Evolutionary conservation across 1,140 invertebrate species (phyloP).

Genomic region (Drosophila murphyi): DNA sequence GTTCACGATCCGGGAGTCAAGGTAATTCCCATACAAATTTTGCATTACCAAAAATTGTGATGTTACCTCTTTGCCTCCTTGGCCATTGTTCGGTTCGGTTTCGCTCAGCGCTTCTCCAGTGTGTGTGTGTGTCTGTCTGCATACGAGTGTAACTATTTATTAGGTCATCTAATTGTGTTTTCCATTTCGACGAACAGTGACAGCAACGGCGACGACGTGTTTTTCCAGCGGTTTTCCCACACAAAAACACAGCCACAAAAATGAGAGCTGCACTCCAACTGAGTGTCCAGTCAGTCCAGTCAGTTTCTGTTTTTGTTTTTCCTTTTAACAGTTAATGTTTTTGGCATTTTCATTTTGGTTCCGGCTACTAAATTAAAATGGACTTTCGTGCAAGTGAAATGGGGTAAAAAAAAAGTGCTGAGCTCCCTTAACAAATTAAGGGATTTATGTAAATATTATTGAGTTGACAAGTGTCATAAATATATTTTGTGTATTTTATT

Average conservation of each 20-base stretch:
- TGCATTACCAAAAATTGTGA: slow-evolving; percentile 67
- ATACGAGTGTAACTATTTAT: slow-evolving; percentile 67
- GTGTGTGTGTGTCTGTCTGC: slow-evolving; percentile 58
- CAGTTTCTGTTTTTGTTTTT: slow-evolving; percentile 15
- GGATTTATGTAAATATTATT: too few species aligned
- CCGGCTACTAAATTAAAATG: slow-evolving; percentile 54
- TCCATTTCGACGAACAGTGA: slow-evolving; percentile 68
- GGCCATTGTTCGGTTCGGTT: slow-evolving; percentile 44
- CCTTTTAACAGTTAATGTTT: slow-evolving; percentile 29
- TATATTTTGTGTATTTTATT: too few species aligned
- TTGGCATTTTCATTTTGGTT: slow-evolving; percentile 41
- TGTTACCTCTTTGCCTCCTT: slow-evolving; percentile 51
- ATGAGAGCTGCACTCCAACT: slow-evolving; percentile 14
- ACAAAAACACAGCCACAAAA: slow-evolving; percentile 36
- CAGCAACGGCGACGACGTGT: slow-evolving; percentile 48
- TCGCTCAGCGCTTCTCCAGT: slow-evolving; percentile 24
- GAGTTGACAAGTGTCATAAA: too few species aligned
- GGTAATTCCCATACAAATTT: slow-evolving; percentile 79
- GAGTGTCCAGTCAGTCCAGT: slow-evolving; percentile 28
- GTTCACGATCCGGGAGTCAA: slow-evolving; percentile 73
- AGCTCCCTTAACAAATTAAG: too few species aligned
- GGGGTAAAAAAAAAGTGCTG: slow-evolving; percentile 11
- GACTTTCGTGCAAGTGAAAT: slow-evolving; percentile 33
- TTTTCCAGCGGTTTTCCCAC: slow-evolving; percentile 77
- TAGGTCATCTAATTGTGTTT: slow-evolving; percentile 83